phyloP scores from a whole-genome alignment of 2,113 vertebrate species.

The Astur gentilis region DNA sequence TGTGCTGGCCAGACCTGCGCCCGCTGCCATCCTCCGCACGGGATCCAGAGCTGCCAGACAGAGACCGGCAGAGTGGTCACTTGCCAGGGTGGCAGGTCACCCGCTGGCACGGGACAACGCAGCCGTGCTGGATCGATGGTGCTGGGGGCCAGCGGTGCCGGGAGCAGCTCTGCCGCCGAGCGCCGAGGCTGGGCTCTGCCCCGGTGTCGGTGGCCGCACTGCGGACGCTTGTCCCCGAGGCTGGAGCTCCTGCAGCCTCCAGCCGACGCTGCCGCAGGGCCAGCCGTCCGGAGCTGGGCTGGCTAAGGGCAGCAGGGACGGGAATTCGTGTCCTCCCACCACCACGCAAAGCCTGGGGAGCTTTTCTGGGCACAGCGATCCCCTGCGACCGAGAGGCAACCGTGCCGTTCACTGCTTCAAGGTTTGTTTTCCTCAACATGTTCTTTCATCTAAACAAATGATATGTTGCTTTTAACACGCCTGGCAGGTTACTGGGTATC shows the following conservation, averaged over 20 bases:
- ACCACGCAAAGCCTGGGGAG: not conserved
- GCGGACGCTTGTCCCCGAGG: not conserved
- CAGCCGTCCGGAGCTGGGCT: not conserved
- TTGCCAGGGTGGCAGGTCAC: not conserved
- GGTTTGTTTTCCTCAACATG: not conserved
- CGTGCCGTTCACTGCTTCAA: rapidly evolving
- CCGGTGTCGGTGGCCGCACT: not conserved
- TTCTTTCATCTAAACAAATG: not conserved
- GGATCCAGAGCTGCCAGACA: not conserved
- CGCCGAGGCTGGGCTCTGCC: not conserved
- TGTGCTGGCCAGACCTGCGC: not conserved
- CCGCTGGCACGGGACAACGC: not conserved
- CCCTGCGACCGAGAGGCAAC: not conserved
- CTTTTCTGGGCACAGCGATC: not conserved
- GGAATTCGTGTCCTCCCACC: not conserved
- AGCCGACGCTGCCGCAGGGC: rapidly evolving
- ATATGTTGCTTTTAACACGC: not conserved
- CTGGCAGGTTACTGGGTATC: not conserved
- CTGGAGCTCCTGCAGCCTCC: not conserved
- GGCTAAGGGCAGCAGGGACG: not conserved
- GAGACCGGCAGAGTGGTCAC: no score
- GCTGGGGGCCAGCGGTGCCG: not conserved
- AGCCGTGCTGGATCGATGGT: not conserved
- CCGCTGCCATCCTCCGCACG: rapidly evolving
- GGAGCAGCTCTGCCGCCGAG: not conserved